phyloP scores from a whole-genome alignment of 2,888 invertebrate genomes.

The Amblyjoppa proteus region DNA sequence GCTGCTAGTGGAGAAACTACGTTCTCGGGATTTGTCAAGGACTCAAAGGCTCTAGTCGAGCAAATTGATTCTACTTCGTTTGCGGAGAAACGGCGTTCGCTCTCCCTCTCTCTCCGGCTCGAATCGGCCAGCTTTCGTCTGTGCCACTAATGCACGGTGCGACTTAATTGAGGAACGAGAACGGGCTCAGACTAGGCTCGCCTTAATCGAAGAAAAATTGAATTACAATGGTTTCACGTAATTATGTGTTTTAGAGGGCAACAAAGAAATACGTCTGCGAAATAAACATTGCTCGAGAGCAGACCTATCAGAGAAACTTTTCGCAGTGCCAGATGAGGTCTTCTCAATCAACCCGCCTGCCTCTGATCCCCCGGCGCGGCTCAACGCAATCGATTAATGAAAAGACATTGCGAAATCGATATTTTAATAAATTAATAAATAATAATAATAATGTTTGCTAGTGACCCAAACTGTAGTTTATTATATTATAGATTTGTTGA shows the following conservation, averaged over 20 bases:
- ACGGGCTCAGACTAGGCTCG: constrained; percentile 33
- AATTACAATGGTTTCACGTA: constrained; percentile 56
- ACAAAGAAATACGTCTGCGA: not conserved
- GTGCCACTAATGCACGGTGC: constrained; percentile 10
- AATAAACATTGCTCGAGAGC: constrained; percentile 5
- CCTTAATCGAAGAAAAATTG: constrained; percentile 52
- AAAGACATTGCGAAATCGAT: not conserved
- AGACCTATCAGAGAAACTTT: not conserved
- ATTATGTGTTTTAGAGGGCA: constrained; percentile 43
- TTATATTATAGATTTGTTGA: no score
- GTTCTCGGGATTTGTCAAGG: constrained; percentile 67
- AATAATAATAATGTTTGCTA: not conserved
- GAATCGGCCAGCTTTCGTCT: constrained; percentile 35
- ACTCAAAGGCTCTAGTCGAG: constrained; percentile 69
- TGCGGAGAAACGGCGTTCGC: constrained; percentile 46
- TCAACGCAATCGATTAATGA: not conserved
- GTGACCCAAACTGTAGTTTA: no score
- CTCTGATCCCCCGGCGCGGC: not conserved
- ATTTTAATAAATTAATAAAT: not conserved
- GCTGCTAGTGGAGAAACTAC: constrained; percentile 68
- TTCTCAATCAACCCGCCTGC: not conserved
- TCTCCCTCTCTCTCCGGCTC: not conserved
- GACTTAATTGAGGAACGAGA: constrained; percentile 62
- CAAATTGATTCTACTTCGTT: constrained; percentile 69
- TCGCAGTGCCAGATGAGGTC: not conserved